phyloP scores from a whole-genome alignment of 2,113 vertebrate species.

The Plecturocebus donacophilus region DNA sequence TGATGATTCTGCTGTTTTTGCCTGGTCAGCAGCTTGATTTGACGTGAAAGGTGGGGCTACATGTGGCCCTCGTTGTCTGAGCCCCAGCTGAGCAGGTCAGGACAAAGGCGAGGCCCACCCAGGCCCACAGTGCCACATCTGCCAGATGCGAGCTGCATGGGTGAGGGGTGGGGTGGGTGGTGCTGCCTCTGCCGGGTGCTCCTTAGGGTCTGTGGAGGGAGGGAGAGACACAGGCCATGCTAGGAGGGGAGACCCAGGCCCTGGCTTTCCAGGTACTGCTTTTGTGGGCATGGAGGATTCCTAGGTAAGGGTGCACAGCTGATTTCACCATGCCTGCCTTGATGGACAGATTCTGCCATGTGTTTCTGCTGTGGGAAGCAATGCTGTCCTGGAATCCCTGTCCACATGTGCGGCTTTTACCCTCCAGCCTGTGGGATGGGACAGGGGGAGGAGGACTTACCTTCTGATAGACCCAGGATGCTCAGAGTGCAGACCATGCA shows the following conservation, averaged over 20 bases:
- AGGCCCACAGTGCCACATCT: fast-evolving
- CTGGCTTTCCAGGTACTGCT: neutral
- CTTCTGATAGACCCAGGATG: neutral
- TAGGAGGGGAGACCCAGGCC: neutral
- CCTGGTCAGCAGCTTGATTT: neutral
- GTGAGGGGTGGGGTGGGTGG: neutral
- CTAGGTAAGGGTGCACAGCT: neutral
- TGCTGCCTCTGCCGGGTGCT: fast-evolving
- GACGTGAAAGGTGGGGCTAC: neutral
- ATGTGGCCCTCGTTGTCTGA: no score
- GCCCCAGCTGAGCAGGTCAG: no score
- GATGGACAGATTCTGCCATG: fast-evolving
- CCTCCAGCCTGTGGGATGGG: neutral
- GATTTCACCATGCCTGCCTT: no score
- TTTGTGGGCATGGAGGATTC: neutral
- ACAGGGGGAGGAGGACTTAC: neutral
- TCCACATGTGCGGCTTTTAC: fast-evolving
- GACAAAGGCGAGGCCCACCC: neutral
- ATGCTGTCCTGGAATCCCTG: fast-evolving
- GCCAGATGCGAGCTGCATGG: neutral
- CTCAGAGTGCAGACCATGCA: fast-evolving
- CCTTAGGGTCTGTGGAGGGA: neutral
- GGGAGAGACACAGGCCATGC: neutral
- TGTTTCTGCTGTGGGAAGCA: neutral
- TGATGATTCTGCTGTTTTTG: neutral